Base-by-base conservation (phyloP, 2,797 vertebrate species). In the Lindbergichthys nudifrons region DNA sequence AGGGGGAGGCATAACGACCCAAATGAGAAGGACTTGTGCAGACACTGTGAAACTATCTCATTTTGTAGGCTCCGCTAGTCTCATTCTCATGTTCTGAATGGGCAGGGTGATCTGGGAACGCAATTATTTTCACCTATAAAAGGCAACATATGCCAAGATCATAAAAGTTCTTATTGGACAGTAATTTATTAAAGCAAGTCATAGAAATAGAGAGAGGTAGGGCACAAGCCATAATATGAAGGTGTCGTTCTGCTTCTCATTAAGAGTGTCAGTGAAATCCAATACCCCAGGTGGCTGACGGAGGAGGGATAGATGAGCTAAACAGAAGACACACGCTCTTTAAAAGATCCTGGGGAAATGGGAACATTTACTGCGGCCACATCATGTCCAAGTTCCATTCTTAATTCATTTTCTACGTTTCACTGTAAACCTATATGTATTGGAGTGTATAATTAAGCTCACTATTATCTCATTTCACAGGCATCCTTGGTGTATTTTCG, bases 111-210 rank as follows among this genome's bases (percentile, higher is more conserved):
- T 97, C 95, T 94, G 94, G 91, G 96, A 97, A 97, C 91, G 95
- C 95, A 97, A 97, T 97, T 98, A 97, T 97, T 96, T 96, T 95
- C 95, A 95, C 94, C 96, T 96, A 97, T 97, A 97, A 97, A 97
- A 97, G 95, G 95, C 95, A 97, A 96, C 96, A 97, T 97, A 98
- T 98, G 97, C 96, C 96, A 96, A 96, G 95, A 96, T 96, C 96
- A 96, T 97, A 97, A 96, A 97, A 97, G 92, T 94, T 96, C 96
- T 97, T 96, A 97, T 97, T 97, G 95, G 93, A 95, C 89, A 87
- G 94, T 95, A 95, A 95, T 95, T 94, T 95, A 95, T 94, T 96
- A 95, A 95, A 95, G 93, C 94, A 94, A 92, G 93, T 94, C 92
- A 93, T 89, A 92, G 89, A 91, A 91, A 89, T 88, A 84, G 86